phyloP scores from a whole-genome alignment of 1,140 invertebrate genomes.

The Condylostylus longicornis region DNA sequence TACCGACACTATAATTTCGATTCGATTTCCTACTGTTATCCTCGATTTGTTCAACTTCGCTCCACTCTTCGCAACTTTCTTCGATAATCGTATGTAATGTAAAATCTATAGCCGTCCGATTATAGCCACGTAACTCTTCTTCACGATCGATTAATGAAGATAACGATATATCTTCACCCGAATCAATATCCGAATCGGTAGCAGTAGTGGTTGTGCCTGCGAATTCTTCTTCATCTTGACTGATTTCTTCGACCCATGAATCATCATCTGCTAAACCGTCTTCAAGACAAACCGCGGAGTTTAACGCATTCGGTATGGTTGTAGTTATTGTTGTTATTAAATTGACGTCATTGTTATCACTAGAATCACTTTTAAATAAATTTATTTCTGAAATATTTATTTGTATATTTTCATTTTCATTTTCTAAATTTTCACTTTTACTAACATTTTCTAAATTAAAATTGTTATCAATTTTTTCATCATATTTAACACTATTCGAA shows the following conservation, averaged over 20 bases:
- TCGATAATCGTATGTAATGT: conserved; percentile 86
- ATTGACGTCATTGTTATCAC: neutral
- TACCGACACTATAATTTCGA: conserved; percentile 3
- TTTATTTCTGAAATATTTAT: too few relatives aligned
- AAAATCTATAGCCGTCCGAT: conserved; percentile 67
- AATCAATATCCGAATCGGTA: conserved; percentile 38
- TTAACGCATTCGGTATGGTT: too few relatives aligned
- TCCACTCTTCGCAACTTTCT: conserved; percentile 87
- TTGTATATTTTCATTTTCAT: too few relatives aligned
- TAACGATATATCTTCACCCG: conserved; percentile 38
- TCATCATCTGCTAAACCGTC: conserved; percentile 73
- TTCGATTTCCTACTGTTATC: conserved; percentile 34
- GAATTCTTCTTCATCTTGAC: conserved; percentile 51
- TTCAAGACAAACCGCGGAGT: conserved; percentile 60
- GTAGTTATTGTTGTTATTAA: neutral
- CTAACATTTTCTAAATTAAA: too few relatives aligned
- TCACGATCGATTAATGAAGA: conserved; percentile 46
- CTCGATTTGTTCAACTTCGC: conserved; percentile 51
- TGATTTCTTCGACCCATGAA: conserved; percentile 73
- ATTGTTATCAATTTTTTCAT: too few relatives aligned
- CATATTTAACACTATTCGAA: too few relatives aligned
- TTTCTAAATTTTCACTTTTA: too few relatives aligned
- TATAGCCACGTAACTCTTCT: conserved; percentile 65
- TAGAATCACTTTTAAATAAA: too few relatives aligned
- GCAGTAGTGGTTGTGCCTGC: conserved; percentile 36